Percentiles rank a stretch among this genome's conserved stretches.
Evolutionary conservation across 2,888 invertebrate genomes (phyloP).

Genomic region (Eupelmus urozonus): DNA sequence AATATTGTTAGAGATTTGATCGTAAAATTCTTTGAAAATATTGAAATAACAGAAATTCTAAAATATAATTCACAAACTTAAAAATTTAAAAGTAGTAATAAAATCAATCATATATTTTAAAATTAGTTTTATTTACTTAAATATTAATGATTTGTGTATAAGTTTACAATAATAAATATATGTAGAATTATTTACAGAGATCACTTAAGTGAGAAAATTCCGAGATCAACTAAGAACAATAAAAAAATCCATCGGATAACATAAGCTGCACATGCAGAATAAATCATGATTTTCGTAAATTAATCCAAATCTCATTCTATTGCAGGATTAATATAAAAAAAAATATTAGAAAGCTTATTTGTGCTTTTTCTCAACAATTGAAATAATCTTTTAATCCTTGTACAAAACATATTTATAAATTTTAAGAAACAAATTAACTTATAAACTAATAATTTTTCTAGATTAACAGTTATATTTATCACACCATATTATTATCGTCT

Average conservation of each 20-base stretch:
- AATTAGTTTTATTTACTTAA: slow-evolving; percentile 47
- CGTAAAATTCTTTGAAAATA: too few relatives aligned
- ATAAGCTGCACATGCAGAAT: not conserved
- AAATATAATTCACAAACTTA: too few relatives aligned
- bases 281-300: slow-evolving; percentile 6
- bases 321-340: too few relatives aligned
- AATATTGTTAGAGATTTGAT: too few relatives aligned
- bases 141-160: slow-evolving; percentile 22
- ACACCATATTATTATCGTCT: not conserved
- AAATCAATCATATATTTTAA: slow-evolving; percentile 29
- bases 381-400: not conserved
- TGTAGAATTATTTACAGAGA: slow-evolving; percentile 52
- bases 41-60: not conserved
- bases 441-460: slow-evolving; percentile 1
- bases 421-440: not conserved
- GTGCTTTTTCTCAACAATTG: not conserved
- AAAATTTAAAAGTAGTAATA: not conserved
- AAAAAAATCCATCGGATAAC: slow-evolving; percentile 20
- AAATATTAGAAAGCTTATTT: not conserved
- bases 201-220: slow-evolving; percentile 45
- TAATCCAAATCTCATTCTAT: not conserved
- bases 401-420: not conserved
- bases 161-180: slow-evolving; percentile 47
- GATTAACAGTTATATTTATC: slow-evolving; percentile 2
- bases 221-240: slow-evolving; percentile 33